phyloP scores from a whole-genome alignment of 1,140 invertebrate genomes.

The Achatina immaculata region DNA sequence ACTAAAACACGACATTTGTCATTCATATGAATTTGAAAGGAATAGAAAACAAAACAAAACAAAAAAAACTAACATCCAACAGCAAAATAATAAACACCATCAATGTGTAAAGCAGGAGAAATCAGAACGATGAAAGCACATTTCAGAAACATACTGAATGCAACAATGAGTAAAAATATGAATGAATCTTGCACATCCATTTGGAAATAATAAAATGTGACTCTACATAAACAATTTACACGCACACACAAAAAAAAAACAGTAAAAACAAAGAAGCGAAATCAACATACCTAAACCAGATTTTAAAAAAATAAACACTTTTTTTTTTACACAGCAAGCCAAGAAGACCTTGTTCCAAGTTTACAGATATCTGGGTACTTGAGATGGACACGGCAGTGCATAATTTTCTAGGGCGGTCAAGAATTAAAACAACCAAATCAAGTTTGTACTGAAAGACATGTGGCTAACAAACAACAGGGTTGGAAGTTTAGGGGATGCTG shows the following conservation, averaged over 20 bases:
- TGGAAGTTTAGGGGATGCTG: conserved; percentile 15
- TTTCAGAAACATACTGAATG: background rate
- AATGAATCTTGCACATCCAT: background rate
- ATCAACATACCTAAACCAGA: background rate
- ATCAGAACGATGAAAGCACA: background rate
- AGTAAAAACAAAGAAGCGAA: background rate
- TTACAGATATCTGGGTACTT: background rate
- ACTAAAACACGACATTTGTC: too few species aligned
- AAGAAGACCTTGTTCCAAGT: conserved; percentile 19
- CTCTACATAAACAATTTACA: too few species aligned
- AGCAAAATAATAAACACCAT: too few species aligned
- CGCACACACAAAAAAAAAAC: conserved; percentile 12
- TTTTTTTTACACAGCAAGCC: background rate
- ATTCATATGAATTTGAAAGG: too few species aligned
- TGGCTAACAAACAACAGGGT: conserved; percentile 36
- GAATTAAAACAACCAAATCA: background rate
- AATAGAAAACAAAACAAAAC: too few species aligned
- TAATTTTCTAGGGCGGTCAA: conserved; percentile 5
- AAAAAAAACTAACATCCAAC: too few species aligned
- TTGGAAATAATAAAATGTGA: background rate
- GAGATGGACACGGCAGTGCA: background rate
- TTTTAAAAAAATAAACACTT: background rate
- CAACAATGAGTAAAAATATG: background rate
- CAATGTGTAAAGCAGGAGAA: too few species aligned
- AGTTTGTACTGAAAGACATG: conserved; percentile 31